A percentile compares a stretch with the other conserved stretches of the same genome.
phyloP scores from a whole-genome alignment of 2,113 vertebrate genomes.

The Caranx melampygus region DNA sequence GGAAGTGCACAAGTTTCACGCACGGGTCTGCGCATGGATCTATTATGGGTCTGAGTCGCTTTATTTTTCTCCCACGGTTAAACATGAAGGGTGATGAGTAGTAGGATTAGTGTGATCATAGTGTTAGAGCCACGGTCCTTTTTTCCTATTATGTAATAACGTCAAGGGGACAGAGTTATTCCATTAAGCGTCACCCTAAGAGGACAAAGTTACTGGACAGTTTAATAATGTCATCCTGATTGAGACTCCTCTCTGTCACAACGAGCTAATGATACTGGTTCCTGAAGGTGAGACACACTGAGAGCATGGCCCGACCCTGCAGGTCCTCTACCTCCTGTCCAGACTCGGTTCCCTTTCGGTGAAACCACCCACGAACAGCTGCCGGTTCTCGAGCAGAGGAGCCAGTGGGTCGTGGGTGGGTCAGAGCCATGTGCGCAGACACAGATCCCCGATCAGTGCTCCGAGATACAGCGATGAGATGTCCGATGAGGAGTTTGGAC shows the following conservation, averaged over 20 bases:
- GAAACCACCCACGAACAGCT: neutral
- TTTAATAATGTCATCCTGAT: neutral
- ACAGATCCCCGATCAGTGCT: conserved; percentile 15
- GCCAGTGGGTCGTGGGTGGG: conserved; percentile 18
- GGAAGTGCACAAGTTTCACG: conserved; percentile 47
- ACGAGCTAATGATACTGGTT: neutral
- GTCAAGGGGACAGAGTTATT: no score
- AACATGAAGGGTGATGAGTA: no score
- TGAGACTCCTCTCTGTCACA: neutral
- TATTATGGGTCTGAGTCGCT: fast-evolving
- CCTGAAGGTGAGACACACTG: neutral
- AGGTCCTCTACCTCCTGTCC: conserved; percentile 46
- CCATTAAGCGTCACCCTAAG: no score
- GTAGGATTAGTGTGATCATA: no score
- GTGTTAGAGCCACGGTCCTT: no score
- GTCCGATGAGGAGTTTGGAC: conserved; percentile 50
- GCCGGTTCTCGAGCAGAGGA: conserved; percentile 59
- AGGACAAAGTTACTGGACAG: no score
- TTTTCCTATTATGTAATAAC: neutral
- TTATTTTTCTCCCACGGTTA: no score
- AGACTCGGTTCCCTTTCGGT: conserved; percentile 31
- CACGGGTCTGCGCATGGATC: no score
- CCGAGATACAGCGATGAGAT: conserved; percentile 30
- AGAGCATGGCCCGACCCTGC: conserved; percentile 62
- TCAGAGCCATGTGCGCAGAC: conserved; percentile 14